These are phyloP conservation scores for Neodontobutis hainanensis DNA, from an alignment of 2,113 vertebrate genomes.

Conservation along the genomic window DNA sequence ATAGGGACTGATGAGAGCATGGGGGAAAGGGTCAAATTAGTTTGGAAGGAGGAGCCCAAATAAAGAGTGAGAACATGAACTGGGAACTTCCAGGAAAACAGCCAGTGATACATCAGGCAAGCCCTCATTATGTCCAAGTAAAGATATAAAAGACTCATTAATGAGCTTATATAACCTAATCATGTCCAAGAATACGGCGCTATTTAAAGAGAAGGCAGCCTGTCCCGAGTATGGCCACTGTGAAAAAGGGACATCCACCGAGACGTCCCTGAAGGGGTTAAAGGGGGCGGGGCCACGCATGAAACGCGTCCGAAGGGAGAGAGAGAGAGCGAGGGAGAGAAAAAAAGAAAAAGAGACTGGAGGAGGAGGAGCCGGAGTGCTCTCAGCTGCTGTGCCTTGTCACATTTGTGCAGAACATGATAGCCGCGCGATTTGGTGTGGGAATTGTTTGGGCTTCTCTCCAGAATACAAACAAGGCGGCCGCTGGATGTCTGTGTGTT, in stretches of 20 bases:
- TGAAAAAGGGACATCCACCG: constrained; percentile 40
- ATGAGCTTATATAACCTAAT: constrained; percentile 59
- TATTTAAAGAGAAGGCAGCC: constrained; percentile 60
- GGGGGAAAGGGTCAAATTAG: constrained; percentile 67
- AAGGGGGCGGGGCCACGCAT: constrained; percentile 62
- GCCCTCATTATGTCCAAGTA: constrained; percentile 40
- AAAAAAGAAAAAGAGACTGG: constrained; percentile 10
- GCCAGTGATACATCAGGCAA: constrained; percentile 21
- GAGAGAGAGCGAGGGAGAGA: not conserved
- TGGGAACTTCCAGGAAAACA: constrained; percentile 48
- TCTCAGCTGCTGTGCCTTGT: constrained; percentile 80
- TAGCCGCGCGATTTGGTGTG: constrained; percentile 58
- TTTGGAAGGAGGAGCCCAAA: constrained; percentile 63
- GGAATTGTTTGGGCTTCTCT: constrained; percentile 43
- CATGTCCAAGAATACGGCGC: constrained; percentile 45
- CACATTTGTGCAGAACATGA: constrained; percentile 73
- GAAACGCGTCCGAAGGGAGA: constrained; percentile 49
- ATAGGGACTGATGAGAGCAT: constrained; percentile 66
- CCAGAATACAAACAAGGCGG: constrained; percentile 47
- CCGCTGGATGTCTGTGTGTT: constrained; percentile 29
- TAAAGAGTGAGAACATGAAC: constrained; percentile 46
- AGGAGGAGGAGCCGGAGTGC: constrained; percentile 66
- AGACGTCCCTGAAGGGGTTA: constrained; percentile 70
- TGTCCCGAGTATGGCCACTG: constrained; percentile 28
- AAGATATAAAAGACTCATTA: constrained; percentile 60